Conservation (phyloP, 2,113 vertebrate genomes). For the Labeo rohita region DNA sequence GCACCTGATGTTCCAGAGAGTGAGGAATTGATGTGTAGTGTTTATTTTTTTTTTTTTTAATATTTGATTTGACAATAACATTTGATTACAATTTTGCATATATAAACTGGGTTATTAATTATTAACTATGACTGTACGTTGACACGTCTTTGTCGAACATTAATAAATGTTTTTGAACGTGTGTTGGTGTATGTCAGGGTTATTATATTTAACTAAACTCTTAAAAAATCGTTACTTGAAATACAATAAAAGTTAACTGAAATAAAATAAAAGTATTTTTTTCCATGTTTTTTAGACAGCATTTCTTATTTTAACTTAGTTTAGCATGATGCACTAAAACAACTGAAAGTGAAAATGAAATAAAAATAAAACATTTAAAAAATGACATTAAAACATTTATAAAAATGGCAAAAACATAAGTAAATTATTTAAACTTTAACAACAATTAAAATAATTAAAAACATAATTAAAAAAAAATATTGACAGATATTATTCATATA, state of each 20-base stretch:
- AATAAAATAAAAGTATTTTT: neutral
- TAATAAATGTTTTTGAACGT: conserved; percentile 43
- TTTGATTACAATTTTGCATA: conserved; percentile 8
- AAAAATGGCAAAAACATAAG: no score
- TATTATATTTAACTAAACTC: neutral
- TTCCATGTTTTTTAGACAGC: neutral
- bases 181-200: neutral
- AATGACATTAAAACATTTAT: no score
- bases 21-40: neutral
- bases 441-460: no score
- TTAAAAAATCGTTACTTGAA: neutral
- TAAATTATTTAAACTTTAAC: no score
- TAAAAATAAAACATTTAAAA: no score
- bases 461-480: no score
- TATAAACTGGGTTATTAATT: neutral
- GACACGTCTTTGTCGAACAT: neutral
- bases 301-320: neutral
- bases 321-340: no score
- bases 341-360: no score
- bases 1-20: conserved; percentile 17
- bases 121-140: conserved; percentile 37
- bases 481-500: no score
- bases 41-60: neutral
- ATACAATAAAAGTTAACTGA: neutral
- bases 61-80: conserved; percentile 12